phyloP scores from a whole-genome alignment of 2,888 invertebrate species.

The Drosophila barbarae region DNA sequence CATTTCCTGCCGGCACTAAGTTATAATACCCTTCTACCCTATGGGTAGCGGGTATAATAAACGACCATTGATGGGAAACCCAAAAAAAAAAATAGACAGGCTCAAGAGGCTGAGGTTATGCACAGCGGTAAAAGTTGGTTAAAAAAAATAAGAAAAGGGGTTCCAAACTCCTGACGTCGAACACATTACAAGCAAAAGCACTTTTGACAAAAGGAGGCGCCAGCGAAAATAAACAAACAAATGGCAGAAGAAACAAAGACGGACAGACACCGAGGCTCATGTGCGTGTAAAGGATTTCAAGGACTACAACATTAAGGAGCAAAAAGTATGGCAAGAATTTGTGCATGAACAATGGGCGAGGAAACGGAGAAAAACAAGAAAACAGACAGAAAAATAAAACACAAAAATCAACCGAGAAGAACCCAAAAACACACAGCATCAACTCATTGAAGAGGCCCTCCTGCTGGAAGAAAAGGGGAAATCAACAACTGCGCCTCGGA shows the following conservation, averaged over 20 bases:
- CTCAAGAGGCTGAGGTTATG: constrained; percentile 19
- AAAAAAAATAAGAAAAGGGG: constrained; percentile 4
- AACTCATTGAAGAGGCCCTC: constrained; percentile 35
- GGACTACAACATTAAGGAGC: constrained; percentile 68
- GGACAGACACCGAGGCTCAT: constrained; percentile 42
- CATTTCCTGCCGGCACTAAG: too few species aligned
- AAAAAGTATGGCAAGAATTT: constrained; percentile 53
- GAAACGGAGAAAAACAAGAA: constrained; percentile 9
- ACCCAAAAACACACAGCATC: constrained; percentile 29
- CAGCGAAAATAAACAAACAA: constrained; percentile 74
- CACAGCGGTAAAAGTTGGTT: constrained; percentile 13
- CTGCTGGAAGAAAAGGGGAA: constrained; percentile 19
- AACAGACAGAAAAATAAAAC: constrained; percentile 21
- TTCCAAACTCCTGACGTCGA: constrained; percentile 60
- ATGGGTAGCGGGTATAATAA: too few species aligned
- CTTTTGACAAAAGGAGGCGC: constrained; percentile 75
- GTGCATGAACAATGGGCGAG: constrained; percentile 65
- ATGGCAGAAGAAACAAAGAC: constrained; percentile 66
- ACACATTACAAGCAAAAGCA: constrained; percentile 75
- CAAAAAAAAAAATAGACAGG: background rate
- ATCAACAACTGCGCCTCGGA: constrained; percentile 37
- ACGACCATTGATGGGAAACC: background rate
- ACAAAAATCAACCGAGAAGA: constrained; percentile 15
- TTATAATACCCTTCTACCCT: too few species aligned
- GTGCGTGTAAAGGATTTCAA: constrained; percentile 66